These are phyloP conservation scores for Danio rerio DNA, from an alignment of 2,113 vertebrate genomes.

Conservation along the genomic window DNA sequence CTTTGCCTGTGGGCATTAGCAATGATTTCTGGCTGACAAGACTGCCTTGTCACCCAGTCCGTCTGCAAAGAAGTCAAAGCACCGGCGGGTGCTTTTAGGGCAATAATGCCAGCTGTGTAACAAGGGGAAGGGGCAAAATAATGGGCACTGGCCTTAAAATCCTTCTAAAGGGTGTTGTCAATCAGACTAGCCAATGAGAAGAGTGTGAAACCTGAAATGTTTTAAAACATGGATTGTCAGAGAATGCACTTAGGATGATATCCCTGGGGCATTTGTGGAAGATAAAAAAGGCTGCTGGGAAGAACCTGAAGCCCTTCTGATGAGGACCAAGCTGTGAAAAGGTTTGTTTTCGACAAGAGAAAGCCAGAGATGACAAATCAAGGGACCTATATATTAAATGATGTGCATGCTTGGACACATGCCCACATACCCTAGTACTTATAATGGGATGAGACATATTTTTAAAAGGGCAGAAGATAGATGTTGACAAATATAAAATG, in stretches of 20 bases:
- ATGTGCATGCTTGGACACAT: conserved; percentile 29
- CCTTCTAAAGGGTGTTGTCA: not conserved
- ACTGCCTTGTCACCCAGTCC: not conserved
- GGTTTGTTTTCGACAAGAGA: not conserved
- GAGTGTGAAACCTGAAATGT: not conserved
- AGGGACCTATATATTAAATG: not conserved
- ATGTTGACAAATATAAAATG: not conserved
- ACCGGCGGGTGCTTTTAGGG: not conserved
- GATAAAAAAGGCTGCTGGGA: not conserved
- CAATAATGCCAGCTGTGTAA: conserved; percentile 25
- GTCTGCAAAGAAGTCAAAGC: not conserved
- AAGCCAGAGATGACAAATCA: conserved; percentile 47
- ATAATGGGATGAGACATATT: conserved; percentile 35
- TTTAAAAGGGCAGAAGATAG: conserved; percentile 20
- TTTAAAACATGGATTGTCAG: not conserved
- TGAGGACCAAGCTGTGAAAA: not conserved
- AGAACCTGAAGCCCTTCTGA: not conserved
- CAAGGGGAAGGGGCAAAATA: conserved; percentile 2
- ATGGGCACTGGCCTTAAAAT: not conserved
- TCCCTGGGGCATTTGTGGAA: not conserved
- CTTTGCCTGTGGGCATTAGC: conserved; percentile 9
- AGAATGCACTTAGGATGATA: not conserved
- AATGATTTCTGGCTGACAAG: conserved; percentile 34
- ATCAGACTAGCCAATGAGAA: not conserved
- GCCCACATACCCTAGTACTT: conserved; percentile 11